phyloP scores from a whole-genome alignment of 2,888 invertebrate genomes.

The Xanthostigma xanthostigma region DNA sequence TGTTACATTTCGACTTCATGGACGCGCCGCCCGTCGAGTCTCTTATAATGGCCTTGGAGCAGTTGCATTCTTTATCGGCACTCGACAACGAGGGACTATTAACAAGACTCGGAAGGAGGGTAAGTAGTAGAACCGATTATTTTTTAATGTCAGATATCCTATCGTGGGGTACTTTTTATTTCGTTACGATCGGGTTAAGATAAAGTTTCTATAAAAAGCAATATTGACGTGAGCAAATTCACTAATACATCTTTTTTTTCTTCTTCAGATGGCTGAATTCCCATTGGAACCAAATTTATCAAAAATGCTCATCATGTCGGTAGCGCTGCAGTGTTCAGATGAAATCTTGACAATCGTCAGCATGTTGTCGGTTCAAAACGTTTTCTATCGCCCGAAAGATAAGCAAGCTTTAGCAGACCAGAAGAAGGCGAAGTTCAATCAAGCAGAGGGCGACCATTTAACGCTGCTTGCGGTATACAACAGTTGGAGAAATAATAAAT shows the following conservation, averaged over 20 bases:
- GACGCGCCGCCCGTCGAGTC: constrained; percentile 98
- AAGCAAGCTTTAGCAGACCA: constrained; percentile 96
- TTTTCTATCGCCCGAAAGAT: constrained; percentile 90
- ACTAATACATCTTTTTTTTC: constrained; percentile 17
- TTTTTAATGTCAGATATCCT: too few species aligned
- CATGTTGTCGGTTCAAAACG: constrained; percentile 98
- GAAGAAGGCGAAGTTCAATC: constrained; percentile 98
- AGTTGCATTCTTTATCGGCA: constrained; percentile 90
- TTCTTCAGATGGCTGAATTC: constrained; percentile 92
- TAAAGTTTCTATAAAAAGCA: too few species aligned
- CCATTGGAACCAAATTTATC: constrained; percentile 95
- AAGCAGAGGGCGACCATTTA: constrained; percentile 95
- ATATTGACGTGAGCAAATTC: too few species aligned
- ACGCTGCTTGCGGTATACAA: constrained; percentile 97
- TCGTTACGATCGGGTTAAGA: too few species aligned
- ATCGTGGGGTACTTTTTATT: too few species aligned
- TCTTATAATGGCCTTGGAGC: constrained; percentile 93
- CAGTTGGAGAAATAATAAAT: constrained; percentile 98
- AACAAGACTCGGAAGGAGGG: constrained; percentile 63
- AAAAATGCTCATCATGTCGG: constrained; percentile 99
- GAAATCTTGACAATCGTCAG: constrained; percentile 97
- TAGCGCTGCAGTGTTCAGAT: constrained; percentile 92
- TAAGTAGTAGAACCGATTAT: constrained; percentile 19
- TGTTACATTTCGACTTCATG: constrained; percentile 99
- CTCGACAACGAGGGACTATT: constrained; percentile 87